Base-by-base conservation (phyloP, 1,140 invertebrate genomes). In the Drosophila tani region DNA sequence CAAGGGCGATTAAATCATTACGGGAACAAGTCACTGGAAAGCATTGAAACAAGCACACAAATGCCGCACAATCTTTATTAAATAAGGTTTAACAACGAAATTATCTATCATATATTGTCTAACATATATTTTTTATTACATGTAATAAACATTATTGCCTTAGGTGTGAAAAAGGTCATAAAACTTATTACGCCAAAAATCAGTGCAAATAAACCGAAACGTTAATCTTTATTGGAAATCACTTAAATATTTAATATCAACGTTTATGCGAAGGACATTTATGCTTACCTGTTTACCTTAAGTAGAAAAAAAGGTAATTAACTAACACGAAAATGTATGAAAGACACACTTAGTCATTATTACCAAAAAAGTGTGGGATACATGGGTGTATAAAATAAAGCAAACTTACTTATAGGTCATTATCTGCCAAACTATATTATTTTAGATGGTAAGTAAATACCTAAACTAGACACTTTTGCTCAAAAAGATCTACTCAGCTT, bases 1-100 rank as follows among this genome's bases (percentile, higher is more conserved):
- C 49, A 70, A 70, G 49, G 63, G 40, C 63, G 67, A 68, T 70
- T 70, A 70, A 70, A 70, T 68, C 67, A 70, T 70, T 70, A 50
- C n/a, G 67, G 21, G 11, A 21, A 43, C 15, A 66, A 66, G 47
- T 45, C 66, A 49, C 35, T 53, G 47, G 15, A 14, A 53, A 38
- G n/a, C 43, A 46, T 15, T 14, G 29, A 46, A 67, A 53, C 32
- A 21, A 46, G 29, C 49, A 35, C 12, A n/a, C 11, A 40, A 46
- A 38, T 46, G 40, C 17, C 19, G 12, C 14, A 27, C 4, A 17
- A 66, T 24, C 49, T 55, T n/a, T 67, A 41, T 55, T 35, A n/a
- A 46, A 35, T 46, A 63, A 19, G 32, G 17, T 64, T 38, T 65
- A 45, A 21, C 56, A n/a, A 15, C 40, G 29, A 24, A 32, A 21